Conservation (phyloP, 1,140 invertebrate genomes). For the Drosophila orena region DNA sequence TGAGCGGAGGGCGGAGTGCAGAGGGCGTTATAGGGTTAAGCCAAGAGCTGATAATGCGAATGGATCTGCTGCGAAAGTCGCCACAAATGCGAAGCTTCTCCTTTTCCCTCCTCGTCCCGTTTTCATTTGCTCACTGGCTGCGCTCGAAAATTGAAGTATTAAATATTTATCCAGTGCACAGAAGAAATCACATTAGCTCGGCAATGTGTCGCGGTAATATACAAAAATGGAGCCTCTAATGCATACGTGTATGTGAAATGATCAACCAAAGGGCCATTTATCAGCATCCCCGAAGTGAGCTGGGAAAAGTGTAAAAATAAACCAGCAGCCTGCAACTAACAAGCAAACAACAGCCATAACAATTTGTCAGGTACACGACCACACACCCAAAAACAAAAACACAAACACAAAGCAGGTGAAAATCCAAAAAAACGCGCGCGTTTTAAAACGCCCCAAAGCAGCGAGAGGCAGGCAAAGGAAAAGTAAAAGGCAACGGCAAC, state of each 20-base stretch:
- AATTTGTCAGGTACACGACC: constrained; percentile 60
- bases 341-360: constrained; percentile 49
- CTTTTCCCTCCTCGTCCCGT: neutral
- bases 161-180: constrained; percentile 74
- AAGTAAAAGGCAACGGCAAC: too few relatives aligned
- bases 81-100: constrained; percentile 44
- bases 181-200: constrained; percentile 69
- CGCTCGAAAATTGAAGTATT: constrained; percentile 71
- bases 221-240: constrained; percentile 34
- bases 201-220: constrained; percentile 45
- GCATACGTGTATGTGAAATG: constrained; percentile 54
- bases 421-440: constrained; percentile 14
- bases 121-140: constrained; percentile 10
- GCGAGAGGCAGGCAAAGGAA: constrained; percentile 44
- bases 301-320: constrained; percentile 61
- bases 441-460: constrained; percentile 35
- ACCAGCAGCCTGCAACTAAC: constrained; percentile 28
- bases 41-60: constrained; percentile 64
- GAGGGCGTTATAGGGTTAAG: constrained; percentile 36
- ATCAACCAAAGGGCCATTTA: constrained; percentile 75
- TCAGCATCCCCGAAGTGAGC: constrained; percentile 77
- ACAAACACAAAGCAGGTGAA: constrained; percentile 19
- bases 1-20: neutral
- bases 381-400: constrained; percentile 11
- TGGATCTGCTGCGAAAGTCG: constrained; percentile 28